Evolutionary conservation across 1,140 invertebrate species (phyloP), one percentile per base, ranked within the genome.

Genomic region (Drosophila aff.): DNA sequence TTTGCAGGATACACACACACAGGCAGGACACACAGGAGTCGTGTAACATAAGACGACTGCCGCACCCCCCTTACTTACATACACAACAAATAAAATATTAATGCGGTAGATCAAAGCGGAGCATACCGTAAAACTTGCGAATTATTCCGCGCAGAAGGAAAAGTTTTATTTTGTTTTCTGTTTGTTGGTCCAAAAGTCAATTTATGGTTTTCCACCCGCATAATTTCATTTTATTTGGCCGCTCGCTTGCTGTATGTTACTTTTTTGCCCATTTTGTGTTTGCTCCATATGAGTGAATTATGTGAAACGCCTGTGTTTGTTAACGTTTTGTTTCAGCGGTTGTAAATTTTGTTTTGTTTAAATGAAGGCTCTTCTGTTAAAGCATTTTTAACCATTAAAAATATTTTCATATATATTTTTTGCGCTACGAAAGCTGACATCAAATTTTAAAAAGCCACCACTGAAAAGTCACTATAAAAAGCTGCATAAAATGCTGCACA

Each of bases 131-230:
- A 69, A 81, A 72, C 41, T 52, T 53, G 41, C 59, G 68, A 73
- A 73, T 61, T 52, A 60, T 73, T 69, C 67, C 67, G 38, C 55
- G 67, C 69, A 59, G 55, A 63, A 38, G 36, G 50, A 73, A 62
- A 86, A 86, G 40, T 81, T 85, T 80, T 44, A 44, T 76, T 76
- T 71, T 76, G 67, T 64, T 77, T 63, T 81, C 43, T 67, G 58
- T 76, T 76, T 67, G 64, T 75, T 81, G 68, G 44, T 41, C 74
- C 47, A 71, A 79, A 87, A 87, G 77, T 83, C 72, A 89, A 89
- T 89, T 89, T 90, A 89, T 90, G 84, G 84, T 72, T 82, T 87
- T 76, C 57, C 63, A 44, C 76, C 80, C 76, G 84, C 84, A 83
- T 89, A 87, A 89, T 87, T 89, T 89, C 58, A 83, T 89, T 87